Percentiles rank a stretch among this genome's conserved stretches.
phyloP scores from a whole-genome alignment of 2,888 invertebrate species.

The Microdon myrmicae region DNA sequence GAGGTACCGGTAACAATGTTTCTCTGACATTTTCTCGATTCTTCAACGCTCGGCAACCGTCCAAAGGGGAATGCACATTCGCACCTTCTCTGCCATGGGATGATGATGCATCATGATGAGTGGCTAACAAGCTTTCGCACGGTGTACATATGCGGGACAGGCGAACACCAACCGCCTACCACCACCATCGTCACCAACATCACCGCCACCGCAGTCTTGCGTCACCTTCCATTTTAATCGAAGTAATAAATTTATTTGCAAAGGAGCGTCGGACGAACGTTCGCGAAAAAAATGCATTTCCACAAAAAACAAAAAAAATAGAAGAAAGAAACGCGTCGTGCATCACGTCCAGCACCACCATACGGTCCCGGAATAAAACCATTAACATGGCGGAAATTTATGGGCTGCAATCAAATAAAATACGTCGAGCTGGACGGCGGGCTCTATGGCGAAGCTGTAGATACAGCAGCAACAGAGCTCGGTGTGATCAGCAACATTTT shows the following conservation, averaged over 20 bases:
- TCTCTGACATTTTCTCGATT: conserved; percentile 31
- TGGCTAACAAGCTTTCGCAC: conserved; percentile 51
- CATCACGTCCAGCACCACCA: conserved; percentile 4
- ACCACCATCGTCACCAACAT: too few relatives aligned
- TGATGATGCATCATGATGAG: conserved; percentile 41
- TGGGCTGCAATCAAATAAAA: conserved; percentile 50
- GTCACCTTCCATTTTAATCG: conserved; percentile 51
- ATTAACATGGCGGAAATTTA: conserved; percentile 51
- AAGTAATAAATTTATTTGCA: conserved; percentile 37
- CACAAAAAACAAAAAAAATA: conserved; percentile 16
- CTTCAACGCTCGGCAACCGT: conserved; percentile 9
- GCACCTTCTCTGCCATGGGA: background rate
- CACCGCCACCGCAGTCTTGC: conserved; percentile 20
- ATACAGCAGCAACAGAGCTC: conserved; percentile 5
- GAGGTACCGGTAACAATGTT: conserved; percentile 5
- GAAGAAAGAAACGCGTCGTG: conserved; percentile 9
- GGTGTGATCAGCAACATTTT: conserved; percentile 40
- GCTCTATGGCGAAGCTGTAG: conserved; percentile 24
- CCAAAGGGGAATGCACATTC: background rate
- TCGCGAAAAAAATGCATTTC: conserved; percentile 42
- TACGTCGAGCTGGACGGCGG: conserved; percentile 48
- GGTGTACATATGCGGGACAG: conserved; percentile 30
- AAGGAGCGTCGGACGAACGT: conserved; percentile 35
- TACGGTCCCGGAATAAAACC: conserved; percentile 43
- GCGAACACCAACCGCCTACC: conserved; percentile 1